A percentile compares a stretch with the other conserved stretches of the same genome.
Conservation (phyloP, 2,113 vertebrate genomes). For the Strigops habroptila region DNA sequence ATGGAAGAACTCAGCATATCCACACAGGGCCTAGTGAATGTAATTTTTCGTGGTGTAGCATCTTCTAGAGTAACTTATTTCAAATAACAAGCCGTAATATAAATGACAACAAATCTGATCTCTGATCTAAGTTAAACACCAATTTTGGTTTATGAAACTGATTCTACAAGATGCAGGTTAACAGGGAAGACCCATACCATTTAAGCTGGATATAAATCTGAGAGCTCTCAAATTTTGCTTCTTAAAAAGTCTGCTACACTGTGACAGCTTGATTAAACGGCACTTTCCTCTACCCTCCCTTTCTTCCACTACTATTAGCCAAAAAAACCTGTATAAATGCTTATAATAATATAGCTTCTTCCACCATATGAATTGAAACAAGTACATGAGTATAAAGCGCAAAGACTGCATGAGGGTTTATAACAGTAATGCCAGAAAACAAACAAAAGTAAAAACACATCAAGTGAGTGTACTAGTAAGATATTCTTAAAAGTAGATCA, state of each 20-base stretch:
- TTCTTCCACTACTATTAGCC: neutral
- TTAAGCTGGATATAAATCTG: neutral
- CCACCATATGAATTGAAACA: neutral
- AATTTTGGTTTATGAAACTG: neutral
- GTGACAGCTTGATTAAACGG: neutral
- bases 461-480: neutral
- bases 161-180: neutral
- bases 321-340: neutral
- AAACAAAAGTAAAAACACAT: neutral
- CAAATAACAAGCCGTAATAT: neutral
- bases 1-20: neutral
- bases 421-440: neutral
- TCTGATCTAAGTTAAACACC: neutral
- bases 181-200: neutral
- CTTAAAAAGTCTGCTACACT: neutral
- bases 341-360: neutral
- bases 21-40: fast-evolving
- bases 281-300: neutral
- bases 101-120: neutral
- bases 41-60: neutral
- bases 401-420: neutral
- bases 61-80: neutral
- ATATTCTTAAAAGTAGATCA: neutral
- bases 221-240: neutral
- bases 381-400: neutral